phyloP scores from a whole-genome alignment of 2,888 invertebrate species.

The Phalera bucephala region DNA sequence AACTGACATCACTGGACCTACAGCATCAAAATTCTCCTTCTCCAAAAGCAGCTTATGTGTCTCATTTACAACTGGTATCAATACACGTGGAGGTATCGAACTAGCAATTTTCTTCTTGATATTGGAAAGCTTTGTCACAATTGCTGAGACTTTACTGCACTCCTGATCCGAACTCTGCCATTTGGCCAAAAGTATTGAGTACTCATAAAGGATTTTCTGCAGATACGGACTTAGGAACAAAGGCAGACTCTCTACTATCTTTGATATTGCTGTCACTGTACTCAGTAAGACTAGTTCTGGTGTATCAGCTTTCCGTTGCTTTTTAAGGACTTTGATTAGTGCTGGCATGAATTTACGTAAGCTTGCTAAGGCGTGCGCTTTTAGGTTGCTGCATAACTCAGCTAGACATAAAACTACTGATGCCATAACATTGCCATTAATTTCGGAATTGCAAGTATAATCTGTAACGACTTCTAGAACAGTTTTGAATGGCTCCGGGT shows the following conservation, averaged over 20 bases:
- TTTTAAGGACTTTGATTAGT: constrained; percentile 85
- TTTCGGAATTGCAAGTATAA: constrained; percentile 77
- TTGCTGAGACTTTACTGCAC: constrained; percentile 74
- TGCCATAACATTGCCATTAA: constrained; percentile 86
- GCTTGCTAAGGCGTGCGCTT: constrained; percentile 88
- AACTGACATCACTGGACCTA: constrained; percentile 89
- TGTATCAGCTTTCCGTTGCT: constrained; percentile 82
- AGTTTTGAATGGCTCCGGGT: constrained; percentile 87
- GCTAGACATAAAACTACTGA: constrained; percentile 90
- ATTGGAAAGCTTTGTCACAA: constrained; percentile 82
- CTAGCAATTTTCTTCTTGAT: constrained; percentile 87
- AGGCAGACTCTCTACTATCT: constrained; percentile 91
- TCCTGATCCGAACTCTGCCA: constrained; percentile 75
- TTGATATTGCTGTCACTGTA: constrained; percentile 90
- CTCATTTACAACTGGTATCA: constrained; percentile 88
- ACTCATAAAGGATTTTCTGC: constrained; percentile 86
- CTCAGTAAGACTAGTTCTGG: constrained; percentile 87
- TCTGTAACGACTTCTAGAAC: constrained; percentile 87
- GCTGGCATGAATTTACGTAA: constrained; percentile 92
- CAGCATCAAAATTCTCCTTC: constrained; percentile 83
- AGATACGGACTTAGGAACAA: constrained; percentile 94
- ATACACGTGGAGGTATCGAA: constrained; percentile 87
- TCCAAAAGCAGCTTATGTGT: constrained; percentile 84
- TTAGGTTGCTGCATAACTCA: constrained; percentile 89
- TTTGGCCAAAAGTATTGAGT: constrained; percentile 83